Evolutionary conservation across 1,140 invertebrate species (phyloP), one percentile per base, ranked within the genome.

Genomic region (Psix sp.): DNA sequence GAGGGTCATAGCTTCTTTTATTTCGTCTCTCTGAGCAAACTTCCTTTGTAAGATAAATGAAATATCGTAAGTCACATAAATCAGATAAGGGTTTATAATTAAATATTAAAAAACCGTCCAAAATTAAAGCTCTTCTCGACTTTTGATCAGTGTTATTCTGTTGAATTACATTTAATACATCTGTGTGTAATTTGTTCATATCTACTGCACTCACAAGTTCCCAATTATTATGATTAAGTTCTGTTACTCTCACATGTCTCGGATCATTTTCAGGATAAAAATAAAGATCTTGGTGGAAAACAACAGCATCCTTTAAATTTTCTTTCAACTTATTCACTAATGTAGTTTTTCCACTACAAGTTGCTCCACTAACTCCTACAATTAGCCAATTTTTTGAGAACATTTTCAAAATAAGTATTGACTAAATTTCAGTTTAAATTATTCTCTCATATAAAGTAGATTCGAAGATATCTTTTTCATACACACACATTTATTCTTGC

Each of bases 321-420:
- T 90, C 80, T 2, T 87, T 81, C 5, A 94, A 67, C 66, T 86
- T 85, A 15, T 87, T 88, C 0, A 93, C 88, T 11, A 95, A 71
- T 0, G 93, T 93, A 1, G 93, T 93, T 87, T 96, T 96, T 26
- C 94, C 94, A 39, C 93, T 92, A 72, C 92, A 93, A 0, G 94
- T 95, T 2, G 92, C 90, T 0, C 94, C 94, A 7, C 92, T 91
- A 66, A 95, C 89, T 14, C 92, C 94, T 49, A 95, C 87, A 7
- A 94, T 80, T 11, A 93, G 77, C 92, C 91, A 94, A 17, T 89
- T 83, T 26, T 76, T 80, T 84, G 82, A 70, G 77, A 81, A 17
- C 81, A 75, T 66, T 20, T 59, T 48, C 2, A 31, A 15, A 36
- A 1, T 29, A 0, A 20, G 17, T 29, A 10, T n/a, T n/a, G n/a